Conservation (phyloP, 2,888 invertebrate genomes). For the Pyrrhia umbra region DNA sequence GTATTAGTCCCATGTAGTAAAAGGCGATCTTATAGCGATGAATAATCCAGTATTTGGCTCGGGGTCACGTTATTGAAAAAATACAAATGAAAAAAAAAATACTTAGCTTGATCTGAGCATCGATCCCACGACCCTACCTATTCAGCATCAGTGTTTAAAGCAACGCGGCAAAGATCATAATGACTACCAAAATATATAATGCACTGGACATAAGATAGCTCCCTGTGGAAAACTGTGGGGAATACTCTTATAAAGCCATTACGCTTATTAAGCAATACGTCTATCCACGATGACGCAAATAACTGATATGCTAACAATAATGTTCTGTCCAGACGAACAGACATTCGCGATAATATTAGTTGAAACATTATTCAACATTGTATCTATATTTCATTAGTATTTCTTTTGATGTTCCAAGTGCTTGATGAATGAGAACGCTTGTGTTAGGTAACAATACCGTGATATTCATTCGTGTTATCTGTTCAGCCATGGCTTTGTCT, state of each 20-base stretch:
- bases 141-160: no score
- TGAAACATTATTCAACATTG: constrained; percentile 28
- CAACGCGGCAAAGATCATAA: no score
- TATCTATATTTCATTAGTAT: constrained; percentile 20
- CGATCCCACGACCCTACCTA: no score
- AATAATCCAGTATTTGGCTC: no score
- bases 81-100: no score
- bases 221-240: constrained; percentile 28
- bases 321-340: constrained; percentile 25
- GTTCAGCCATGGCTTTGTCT: constrained; percentile 14
- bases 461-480: constrained; percentile 11
- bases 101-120: no score
- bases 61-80: no score
- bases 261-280: constrained; percentile 32
- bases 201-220: constrained; percentile 20
- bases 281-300: constrained; percentile 42
- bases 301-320: constrained; percentile 33
- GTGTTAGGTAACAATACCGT: constrained; percentile 20
- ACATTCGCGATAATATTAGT: constrained; percentile 29
- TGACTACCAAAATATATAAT: constrained; percentile 6
- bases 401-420: constrained; percentile 44
- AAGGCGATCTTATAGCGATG: no score
- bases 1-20: no score
- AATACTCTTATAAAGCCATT: constrained; percentile 16
- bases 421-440: constrained; percentile 31